Percentiles rank a stretch among this genome's conserved stretches.
Evolutionary conservation across 2,888 invertebrate species (phyloP).

Genomic region (Sphaeridia pumilis): DNA sequence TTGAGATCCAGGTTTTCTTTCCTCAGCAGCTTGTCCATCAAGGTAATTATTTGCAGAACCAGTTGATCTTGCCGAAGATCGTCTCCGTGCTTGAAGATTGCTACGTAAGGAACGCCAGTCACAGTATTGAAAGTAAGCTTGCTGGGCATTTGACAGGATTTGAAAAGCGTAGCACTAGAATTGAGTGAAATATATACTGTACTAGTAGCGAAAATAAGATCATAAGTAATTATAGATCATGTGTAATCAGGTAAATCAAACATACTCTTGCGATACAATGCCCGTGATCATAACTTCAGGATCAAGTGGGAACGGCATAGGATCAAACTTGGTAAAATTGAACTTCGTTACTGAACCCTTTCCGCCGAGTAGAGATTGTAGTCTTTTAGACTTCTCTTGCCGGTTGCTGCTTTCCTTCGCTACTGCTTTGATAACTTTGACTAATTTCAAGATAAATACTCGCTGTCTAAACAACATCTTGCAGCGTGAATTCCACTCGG

Average conservation of each 20-base stretch:
- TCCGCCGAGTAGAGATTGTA: conserved; percentile 71
- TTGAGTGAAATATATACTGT: background rate
- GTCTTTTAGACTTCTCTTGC: conserved; percentile 78
- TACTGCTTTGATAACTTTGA: conserved; percentile 73
- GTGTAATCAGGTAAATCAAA: conserved; percentile 3
- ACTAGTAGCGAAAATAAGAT: background rate
- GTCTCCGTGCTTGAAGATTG: conserved; percentile 96
- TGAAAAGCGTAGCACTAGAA: conserved; percentile 69
- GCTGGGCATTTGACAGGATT: conserved; percentile 92
- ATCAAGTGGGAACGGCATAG: conserved; percentile 87
- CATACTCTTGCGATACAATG: conserved; percentile 66
- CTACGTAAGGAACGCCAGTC: conserved; percentile 61
- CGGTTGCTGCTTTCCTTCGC: conserved; percentile 83
- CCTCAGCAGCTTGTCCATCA: conserved; percentile 91
- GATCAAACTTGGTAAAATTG: conserved; percentile 80
- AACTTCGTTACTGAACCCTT: conserved; percentile 64
- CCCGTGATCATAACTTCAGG: conserved; percentile 79
- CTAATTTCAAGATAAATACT: conserved; percentile 79
- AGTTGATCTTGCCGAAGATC: conserved; percentile 95
- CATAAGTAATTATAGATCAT: background rate
- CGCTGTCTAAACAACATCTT: conserved; percentile 72
- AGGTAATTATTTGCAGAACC: conserved; percentile 90
- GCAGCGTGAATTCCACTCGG: conserved; percentile 60
- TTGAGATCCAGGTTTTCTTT: conserved; percentile 93
- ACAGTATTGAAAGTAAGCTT: conserved; percentile 75